Evolutionary conservation across 2,113 vertebrate genomes (phyloP).

Genomic region (Takifugu bimaculatus): DNA sequence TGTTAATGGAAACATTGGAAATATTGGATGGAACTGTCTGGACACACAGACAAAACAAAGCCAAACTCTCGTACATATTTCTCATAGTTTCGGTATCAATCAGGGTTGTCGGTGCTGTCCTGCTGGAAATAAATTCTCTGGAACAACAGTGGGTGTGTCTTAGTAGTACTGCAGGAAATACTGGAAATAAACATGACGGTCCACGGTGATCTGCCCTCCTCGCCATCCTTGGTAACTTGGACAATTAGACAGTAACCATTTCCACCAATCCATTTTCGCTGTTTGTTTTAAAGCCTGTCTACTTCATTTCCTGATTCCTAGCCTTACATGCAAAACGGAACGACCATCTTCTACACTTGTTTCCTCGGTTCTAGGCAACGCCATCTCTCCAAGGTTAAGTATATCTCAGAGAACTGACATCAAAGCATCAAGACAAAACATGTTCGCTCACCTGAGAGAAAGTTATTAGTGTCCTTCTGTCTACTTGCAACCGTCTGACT

Average conservation of each 20-base stretch:
- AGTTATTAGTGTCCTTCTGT: conserved; percentile 28
- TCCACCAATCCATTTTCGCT: background rate
- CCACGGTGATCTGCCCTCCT: background rate
- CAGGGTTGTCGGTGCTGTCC: conserved; percentile 35
- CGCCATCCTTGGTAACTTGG: background rate
- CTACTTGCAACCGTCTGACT: conserved; percentile 32
- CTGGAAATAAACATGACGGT: conserved; percentile 15
- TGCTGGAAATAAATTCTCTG: conserved; percentile 38
- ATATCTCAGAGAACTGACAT: conserved; percentile 8
- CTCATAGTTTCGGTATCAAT: conserved; percentile 43
- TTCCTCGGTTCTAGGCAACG: background rate
- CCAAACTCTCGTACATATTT: conserved; percentile 1
- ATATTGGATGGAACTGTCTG: background rate
- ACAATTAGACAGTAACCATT: background rate
- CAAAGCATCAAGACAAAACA: background rate
- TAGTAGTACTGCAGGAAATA: conserved; percentile 25
- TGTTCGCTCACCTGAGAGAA: conserved; percentile 60
- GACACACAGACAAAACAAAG: conserved; percentile 1
- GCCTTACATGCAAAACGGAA: background rate
- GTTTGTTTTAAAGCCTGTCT: conserved; percentile 20
- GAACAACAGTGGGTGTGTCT: conserved; percentile 59
- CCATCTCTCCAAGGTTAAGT: conserved; percentile 20
- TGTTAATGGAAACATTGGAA: background rate
- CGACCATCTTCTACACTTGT: background rate
- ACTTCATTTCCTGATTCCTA: conserved; percentile 53